Percentiles rank a stretch among this genome's conserved stretches.
Evolutionary conservation across 2,113 vertebrate species (phyloP).

Genomic region (Xenus cinereus): DNA sequence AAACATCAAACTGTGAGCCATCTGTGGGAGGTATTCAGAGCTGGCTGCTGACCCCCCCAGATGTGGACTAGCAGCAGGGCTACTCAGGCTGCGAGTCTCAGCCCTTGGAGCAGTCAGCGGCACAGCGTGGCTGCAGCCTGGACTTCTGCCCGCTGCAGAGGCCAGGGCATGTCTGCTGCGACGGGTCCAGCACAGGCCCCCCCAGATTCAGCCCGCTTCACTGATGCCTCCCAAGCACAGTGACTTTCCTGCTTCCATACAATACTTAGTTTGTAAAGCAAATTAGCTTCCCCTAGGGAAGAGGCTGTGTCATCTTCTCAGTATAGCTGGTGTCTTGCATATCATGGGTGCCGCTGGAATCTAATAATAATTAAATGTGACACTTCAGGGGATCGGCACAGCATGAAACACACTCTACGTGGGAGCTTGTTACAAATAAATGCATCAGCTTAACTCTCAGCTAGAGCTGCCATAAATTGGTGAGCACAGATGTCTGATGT

Average conservation of each 20-base stretch:
- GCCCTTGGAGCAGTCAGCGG: neutral
- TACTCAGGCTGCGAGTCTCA: accelerated
- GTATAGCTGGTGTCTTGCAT: neutral
- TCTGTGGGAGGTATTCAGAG: neutral
- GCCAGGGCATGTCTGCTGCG: neutral
- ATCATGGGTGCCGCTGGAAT: conserved; percentile 58
- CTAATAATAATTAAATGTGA: conserved; percentile 58
- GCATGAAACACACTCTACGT: conserved; percentile 12
- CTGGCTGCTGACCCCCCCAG: neutral
- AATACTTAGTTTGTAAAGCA: conserved; percentile 8
- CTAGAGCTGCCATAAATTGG: conserved; percentile 58
- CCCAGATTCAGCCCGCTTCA: neutral
- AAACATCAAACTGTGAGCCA: neutral
- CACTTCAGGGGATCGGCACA: conserved; percentile 12
- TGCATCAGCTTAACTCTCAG: conserved; percentile 48
- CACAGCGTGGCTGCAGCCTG: neutral
- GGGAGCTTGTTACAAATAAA: conserved; percentile 56
- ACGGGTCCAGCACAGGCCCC: accelerated
- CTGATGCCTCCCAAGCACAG: neutral
- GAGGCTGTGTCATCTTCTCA: neutral
- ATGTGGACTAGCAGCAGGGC: neutral
- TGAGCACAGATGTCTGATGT: conserved; percentile 56
- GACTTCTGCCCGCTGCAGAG: neutral
- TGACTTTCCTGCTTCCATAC: neutral
- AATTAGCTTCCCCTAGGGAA: conserved; percentile 5